phyloP scores from a whole-genome alignment of 2,113 vertebrate species.

The Notechis scutatus region DNA sequence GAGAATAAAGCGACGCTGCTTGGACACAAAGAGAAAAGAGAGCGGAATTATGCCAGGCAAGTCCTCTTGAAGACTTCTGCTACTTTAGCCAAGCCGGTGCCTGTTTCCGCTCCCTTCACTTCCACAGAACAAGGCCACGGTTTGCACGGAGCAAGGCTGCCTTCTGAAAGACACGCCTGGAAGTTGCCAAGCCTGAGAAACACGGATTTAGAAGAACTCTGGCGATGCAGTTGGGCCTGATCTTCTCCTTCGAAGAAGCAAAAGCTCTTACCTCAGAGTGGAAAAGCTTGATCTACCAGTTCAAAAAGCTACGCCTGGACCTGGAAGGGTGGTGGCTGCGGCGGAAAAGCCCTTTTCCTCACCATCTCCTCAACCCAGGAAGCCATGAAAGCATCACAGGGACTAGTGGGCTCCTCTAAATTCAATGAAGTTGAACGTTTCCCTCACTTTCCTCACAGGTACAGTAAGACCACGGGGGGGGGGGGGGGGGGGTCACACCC shows the following conservation, averaged over 20 bases:
- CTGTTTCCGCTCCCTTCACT: background rate
- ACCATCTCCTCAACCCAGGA: background rate
- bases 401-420: background rate
- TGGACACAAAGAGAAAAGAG: background rate
- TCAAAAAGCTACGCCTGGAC: background rate
- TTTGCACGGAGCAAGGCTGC: background rate
- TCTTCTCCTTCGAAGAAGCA: background rate
- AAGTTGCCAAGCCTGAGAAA: background rate
- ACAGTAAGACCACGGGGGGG: background rate
- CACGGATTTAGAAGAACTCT: background rate
- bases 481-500: background rate
- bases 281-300: background rate
- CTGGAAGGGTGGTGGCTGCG: background rate
- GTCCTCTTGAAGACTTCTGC: background rate
- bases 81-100: background rate
- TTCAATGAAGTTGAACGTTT: background rate
- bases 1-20: background rate
- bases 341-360: background rate
- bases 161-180: background rate
- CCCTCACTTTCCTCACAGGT: background rate
- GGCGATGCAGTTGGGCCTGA: background rate
- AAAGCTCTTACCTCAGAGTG: background rate
- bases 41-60: too few relatives aligned
- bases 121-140: fast-evolving
- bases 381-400: background rate